Base-by-base conservation (phyloP, 2,113 vertebrate genomes). In the Bubo blakistoni region DNA sequence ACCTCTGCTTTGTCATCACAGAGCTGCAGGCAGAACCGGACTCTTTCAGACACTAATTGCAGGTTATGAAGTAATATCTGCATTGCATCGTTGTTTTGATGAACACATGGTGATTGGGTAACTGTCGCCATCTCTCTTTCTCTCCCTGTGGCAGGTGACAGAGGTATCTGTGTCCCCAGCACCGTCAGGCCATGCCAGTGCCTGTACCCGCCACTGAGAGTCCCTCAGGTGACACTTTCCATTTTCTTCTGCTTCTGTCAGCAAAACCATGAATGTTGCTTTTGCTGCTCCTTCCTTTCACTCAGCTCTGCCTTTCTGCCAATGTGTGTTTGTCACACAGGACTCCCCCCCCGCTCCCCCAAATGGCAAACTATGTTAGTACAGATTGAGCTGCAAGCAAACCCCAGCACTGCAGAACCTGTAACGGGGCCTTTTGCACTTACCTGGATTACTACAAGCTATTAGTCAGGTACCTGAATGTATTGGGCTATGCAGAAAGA, bases 211-310 rank as follows among this genome's bases (percentile, higher is more conserved):
- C 61, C 55, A 25, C n/a, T 9, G 17, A 63, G 55, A 83, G 27
- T 61, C 51, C 63, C 69, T 66, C 54, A 61, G 57, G 61, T 90
- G 76, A 54, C 81, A 29, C 16, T 57, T 80, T 3, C 14, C 20
- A 46, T 79, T 95, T 96, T 80, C 76, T 84, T 79, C 67, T 61
- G 59, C 78, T 93, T 71, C 61, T 88, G 76, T 77, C 92, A 92
- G 94, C 42, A 79, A 81, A 95, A 93, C 36, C 16, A 44, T 40
- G n/a, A 63, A 25, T 1, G 7, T 18, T 66, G 29, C 34, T 91
- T 86, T 73, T 78, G 74, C 54, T 93, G 78, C n/a, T 85, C 20
- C 51, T 83, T 82, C 46, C 49, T n/a, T 84, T 72, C 40, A 9
- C 17, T 74, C 6, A 1, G 29, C 44, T 94, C 27, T 71, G 59